Percentiles rank a stretch among this genome's conserved stretches.
phyloP scores from a whole-genome alignment of 2,797 vertebrate genomes.

The Chaetophractus vellerosus region DNA sequence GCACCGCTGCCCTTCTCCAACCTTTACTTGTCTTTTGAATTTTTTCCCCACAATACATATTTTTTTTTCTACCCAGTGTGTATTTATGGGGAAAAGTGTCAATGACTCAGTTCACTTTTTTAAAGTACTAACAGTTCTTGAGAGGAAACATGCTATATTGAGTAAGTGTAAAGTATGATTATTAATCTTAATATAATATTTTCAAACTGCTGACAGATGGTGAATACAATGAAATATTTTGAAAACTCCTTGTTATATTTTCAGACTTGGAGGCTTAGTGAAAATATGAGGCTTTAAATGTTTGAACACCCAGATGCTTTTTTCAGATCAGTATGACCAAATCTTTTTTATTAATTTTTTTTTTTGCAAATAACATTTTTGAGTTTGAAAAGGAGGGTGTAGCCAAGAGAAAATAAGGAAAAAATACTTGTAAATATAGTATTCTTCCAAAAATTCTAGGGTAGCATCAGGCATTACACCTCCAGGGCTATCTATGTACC shows the following conservation, averaged over 20 bases:
- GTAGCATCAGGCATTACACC: slow-evolving; percentile 84
- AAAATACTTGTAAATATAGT: slow-evolving; percentile 70
- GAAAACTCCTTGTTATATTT: slow-evolving; percentile 82
- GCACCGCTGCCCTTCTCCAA: background rate
- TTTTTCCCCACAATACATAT: background rate
- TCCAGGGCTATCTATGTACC: slow-evolving; percentile 87
- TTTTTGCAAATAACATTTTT: slow-evolving; percentile 44
- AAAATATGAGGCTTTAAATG: slow-evolving; percentile 77
- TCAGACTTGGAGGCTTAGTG: slow-evolving; percentile 60
- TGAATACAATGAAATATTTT: slow-evolving; percentile 81
- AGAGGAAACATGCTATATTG: slow-evolving; percentile 76
- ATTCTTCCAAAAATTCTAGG: slow-evolving; percentile 81
- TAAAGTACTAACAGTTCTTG: slow-evolving; percentile 72
- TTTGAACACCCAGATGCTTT: slow-evolving; percentile 58
- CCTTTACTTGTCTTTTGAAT: slow-evolving; percentile 38
- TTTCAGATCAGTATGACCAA: slow-evolving; percentile 65
- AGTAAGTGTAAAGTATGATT: slow-evolving; percentile 78
- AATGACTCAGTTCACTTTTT: slow-evolving; percentile 74
- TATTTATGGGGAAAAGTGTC: slow-evolving; percentile 43
- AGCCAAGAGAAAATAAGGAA: slow-evolving; percentile 42
- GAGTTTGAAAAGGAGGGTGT: slow-evolving; percentile 33
- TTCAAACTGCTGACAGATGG: slow-evolving; percentile 76
- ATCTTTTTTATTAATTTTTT: background rate
- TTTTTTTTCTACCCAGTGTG: slow-evolving; percentile 19
- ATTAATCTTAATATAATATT: slow-evolving; percentile 83